These are phyloP conservation scores for Archocentrus centrarchus DNA, from an alignment of 2,113 vertebrate genomes.

Conservation along the genomic window DNA sequence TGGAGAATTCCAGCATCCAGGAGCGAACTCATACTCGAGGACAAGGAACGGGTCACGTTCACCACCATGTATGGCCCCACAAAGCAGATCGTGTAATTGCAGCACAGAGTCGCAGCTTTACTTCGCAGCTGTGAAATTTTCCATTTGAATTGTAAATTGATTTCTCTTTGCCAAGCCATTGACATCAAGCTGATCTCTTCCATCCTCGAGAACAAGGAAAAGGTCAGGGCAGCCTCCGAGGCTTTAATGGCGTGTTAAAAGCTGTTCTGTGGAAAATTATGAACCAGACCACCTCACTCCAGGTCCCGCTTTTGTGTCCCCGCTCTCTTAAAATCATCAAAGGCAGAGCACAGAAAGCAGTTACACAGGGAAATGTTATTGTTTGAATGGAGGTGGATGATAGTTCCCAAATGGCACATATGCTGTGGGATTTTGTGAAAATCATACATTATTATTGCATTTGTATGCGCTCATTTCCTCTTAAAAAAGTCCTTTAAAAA, in stretches of 20 bases:
- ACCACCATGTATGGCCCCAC: not conserved
- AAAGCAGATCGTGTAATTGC: constrained; percentile 27
- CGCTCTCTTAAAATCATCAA: constrained; percentile 31
- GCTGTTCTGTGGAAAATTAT: constrained; percentile 30
- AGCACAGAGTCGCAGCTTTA: constrained; percentile 15
- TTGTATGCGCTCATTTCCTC: not conserved
- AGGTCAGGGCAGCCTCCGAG: constrained; percentile 25
- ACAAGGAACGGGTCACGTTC: constrained; percentile 15
- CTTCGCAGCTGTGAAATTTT: constrained; percentile 3
- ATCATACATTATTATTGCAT: not conserved
- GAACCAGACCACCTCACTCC: constrained; percentile 13
- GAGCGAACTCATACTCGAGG: constrained; percentile 1
- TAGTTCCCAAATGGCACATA: constrained; percentile 8
- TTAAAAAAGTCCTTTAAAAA: not conserved
- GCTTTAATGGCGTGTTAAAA: constrained; percentile 54
- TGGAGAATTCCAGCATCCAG: constrained; percentile 24
- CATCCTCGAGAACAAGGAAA: constrained; percentile 7
- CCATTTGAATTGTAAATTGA: constrained; percentile 6
- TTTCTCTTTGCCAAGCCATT: constrained; percentile 4
- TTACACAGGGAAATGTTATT: constrained; percentile 26
- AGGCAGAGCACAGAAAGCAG: constrained; percentile 5
- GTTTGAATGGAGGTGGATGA: constrained; percentile 3
- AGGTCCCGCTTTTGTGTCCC: not conserved
- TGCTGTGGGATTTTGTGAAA: not conserved
- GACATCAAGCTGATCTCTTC: constrained; percentile 16